These are phyloP conservation scores for Leptopilina drosophilae DNA, from an alignment of 2,888 invertebrate genomes.

Conservation along the genomic window DNA sequence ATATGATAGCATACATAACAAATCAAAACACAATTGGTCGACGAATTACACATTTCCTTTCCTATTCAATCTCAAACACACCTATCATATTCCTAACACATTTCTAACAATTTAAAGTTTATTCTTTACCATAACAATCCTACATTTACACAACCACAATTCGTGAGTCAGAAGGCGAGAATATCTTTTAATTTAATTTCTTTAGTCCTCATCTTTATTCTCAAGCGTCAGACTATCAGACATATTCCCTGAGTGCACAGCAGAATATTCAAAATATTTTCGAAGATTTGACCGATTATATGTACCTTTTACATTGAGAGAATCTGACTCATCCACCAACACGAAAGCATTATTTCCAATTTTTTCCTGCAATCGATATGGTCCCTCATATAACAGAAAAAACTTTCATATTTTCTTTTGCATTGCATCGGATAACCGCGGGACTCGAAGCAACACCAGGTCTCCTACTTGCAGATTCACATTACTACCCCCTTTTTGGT, in stretches of 20 bases:
- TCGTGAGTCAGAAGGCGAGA: too few relatives aligned
- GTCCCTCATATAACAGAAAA: not conserved
- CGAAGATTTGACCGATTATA: not conserved
- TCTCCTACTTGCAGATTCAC: not conserved
- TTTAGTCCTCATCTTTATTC: too few relatives aligned
- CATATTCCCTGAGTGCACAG: not conserved
- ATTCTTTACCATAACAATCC: too few relatives aligned
- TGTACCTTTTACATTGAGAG: not conserved
- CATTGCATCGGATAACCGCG: not conserved
- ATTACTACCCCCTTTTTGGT: not conserved
- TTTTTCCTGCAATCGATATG: not conserved
- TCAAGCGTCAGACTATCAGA: not conserved
- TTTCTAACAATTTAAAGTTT: too few relatives aligned
- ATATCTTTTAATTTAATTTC: too few relatives aligned
- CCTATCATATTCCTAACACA: too few relatives aligned
- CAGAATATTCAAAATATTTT: not conserved
- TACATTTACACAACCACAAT: too few relatives aligned
- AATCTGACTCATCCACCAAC: not conserved
- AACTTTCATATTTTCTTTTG: not conserved
- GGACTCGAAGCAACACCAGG: not conserved
- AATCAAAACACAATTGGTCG: too few relatives aligned
- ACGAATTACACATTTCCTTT: too few relatives aligned
- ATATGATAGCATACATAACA: too few relatives aligned
- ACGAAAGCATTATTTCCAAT: slow-evolving; percentile 3
- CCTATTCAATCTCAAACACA: too few relatives aligned